Evolutionary conservation across 2,888 invertebrate genomes (phyloP), one percentile per base, ranked within the genome.

Genomic region (Linnaemya vulpina): DNA sequence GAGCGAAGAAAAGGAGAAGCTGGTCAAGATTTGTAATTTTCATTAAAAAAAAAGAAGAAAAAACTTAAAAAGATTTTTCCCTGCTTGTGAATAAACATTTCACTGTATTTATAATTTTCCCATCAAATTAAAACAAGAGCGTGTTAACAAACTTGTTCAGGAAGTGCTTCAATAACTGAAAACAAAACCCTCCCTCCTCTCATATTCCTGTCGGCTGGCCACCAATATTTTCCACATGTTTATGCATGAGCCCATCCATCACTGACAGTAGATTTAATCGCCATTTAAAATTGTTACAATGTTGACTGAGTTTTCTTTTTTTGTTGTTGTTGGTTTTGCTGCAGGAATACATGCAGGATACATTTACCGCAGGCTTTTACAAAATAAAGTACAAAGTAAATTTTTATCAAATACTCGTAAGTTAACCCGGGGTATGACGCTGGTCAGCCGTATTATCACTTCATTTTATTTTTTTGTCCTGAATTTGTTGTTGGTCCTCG

Each of bases 201-300:
- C 15, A 15, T 43, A 30, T 17, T 58, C 4, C 4, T 43, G 58
- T 9, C 1, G 62, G 20, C 11, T 0, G 62, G 25, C 67, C 58
- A 58, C 30, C 30, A 58, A 20, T 71, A 71, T 71, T 62, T 53
- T 68, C 46, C 60, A 74, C 62, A 83, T 35, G 62, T 46, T 70
- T 35, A 62, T 70, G 20, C 58, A 46, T 65, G 20, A 67, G 73
- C 89, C 80, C 90, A 90, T 90, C 89, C 89, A 90, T 90, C 90
- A 90, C 89, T 90, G 90, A 89, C 90, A 90, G 87, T 88, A 88
- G 89, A 90, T 90, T 90, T 90, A 90, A 90, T 90, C 90, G 90
- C 90, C 90, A 90, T 90, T 90, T 90, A 90, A 90, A 90, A 89
- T 90, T 82, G 90, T 89, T 87, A 88, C 82, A 80, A 80, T 60